Evolutionary conservation across 2,888 invertebrate species (phyloP), one percentile per base, ranked within the genome.

Genomic region (Yponomeuta cagnagella): DNA sequence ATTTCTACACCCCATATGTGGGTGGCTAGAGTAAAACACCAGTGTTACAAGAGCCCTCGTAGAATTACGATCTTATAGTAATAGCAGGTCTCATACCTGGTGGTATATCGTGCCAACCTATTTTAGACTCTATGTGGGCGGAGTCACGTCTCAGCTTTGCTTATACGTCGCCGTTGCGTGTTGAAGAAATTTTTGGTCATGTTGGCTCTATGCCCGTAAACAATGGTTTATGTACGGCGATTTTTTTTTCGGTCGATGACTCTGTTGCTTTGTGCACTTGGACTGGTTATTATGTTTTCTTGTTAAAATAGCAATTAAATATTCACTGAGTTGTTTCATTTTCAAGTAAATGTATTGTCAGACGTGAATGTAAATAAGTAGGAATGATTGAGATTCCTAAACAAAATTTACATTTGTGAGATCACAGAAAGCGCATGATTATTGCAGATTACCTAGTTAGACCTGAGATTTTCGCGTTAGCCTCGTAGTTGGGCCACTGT

Each of bases 101-200:
- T 73, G 72, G 67, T 72, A 70, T 73, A 73, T 74, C 71, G 15
- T n/a, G 65, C 73, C 71, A 77, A 73, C 78, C 80, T 87, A 88
- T 88, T 85, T 86, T 77, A 75, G 80, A 77, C 76, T 73, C 70
- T 75, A 77, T 76, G 87, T 88, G 80, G 88, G 87, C 73, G 80
- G 73, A 72, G 79, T 81, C 79, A 83, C 81, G 75, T 79, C 81
- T 81, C 78, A 79, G 23, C 4, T 77, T 82, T 77, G 79, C 76
- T 81, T 78, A 79, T 76, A 69, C 71, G 70, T 73, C 84, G 84
- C 81, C 82, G 75, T 82, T 80, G 75, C 74, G 74, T 74, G 74
- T 77, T 80, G 83, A 81, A 80, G 81, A 83, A 82, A 86, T 82
- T 81, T 83, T 83, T 75, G 75, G 77, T 52, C 23, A 52, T 75